Evolutionary conservation across 2,888 invertebrate genomes (phyloP), one percentile per base, ranked within the genome.

Genomic region (Megamerina dolium): DNA sequence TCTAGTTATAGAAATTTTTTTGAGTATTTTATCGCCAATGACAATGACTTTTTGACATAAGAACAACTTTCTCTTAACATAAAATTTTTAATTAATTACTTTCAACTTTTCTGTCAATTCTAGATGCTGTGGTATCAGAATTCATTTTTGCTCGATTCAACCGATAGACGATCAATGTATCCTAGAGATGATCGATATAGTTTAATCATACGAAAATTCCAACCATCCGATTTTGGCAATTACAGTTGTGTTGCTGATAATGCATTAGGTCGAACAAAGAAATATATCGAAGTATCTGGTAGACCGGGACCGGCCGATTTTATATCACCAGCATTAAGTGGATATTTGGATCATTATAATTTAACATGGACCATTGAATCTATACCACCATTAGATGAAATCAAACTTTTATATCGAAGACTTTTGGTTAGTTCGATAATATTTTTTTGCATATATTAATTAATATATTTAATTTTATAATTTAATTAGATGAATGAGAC

Each of bases 401-500:
- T 81, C 32, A 73, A 80, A 51, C 73, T 83, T 27, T 70, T 81
- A 35, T 82, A 80, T 63, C 68, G 82, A 49, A 75, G 78, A 56
- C 72, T 81, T 31, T 69, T 79, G 75, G 81, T 80, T 64, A 72
- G 70, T 62, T n/a, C n/a, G n/a, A n/a, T n/a, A n/a, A 26, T 34
- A 36, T 30, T 31, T 5, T 21, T 16, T 18, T 23, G 16, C 17
- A 31, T 12, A 17, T 13, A 4, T 31, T 17, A 31, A 31, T 16
- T n/a, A 10, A 35, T 19, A 5, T 23, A 18, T 34, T 34, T 34
- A 31, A 31, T 49, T 56, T 59, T n/a, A n/a, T n/a, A n/a, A n/a
- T n/a, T n/a, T n/a, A n/a, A n/a, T n/a, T 3, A 83, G 82, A 79
- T 82, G 70, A 83, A 83, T 72, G 82, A 82, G 70, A 79, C 82